A percentile compares a stretch with the other conserved stretches of the same genome.
Evolutionary conservation across 2,888 invertebrate genomes (phyloP).

Genomic region (Pandemis cinnamomeana): DNA sequence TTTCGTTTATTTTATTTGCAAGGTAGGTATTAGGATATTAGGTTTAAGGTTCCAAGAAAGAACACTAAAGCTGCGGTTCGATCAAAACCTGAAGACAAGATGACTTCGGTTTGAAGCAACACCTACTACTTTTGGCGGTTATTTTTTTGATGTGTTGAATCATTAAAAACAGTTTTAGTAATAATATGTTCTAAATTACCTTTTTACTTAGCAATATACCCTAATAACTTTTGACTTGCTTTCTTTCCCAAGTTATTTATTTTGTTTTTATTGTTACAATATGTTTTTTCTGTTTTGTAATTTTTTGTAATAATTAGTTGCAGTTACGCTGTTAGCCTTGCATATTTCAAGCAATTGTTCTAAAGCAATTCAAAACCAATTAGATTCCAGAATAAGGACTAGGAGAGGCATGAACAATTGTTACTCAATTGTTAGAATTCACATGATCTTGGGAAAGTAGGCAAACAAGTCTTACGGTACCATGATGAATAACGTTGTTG

Average conservation of each 20-base stretch:
- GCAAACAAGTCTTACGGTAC: background rate
- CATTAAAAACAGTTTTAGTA: background rate
- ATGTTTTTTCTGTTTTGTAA: background rate
- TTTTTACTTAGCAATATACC: background rate
- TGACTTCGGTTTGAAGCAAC: background rate
- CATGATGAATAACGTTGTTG: constrained; percentile 11
- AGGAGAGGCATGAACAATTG: background rate
- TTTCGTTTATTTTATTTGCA: constrained; percentile 26
- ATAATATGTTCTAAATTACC: constrained; percentile 1
- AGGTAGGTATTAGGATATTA: constrained; percentile 31
- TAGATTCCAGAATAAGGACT: background rate
- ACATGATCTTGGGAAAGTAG: constrained; percentile 12
- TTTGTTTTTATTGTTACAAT: background rate
- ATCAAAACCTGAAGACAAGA: background rate
- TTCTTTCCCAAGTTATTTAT: constrained; percentile 17
- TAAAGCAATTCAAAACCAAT: background rate
- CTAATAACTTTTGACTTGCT: background rate
- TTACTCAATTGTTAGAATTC: background rate
- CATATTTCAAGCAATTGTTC: background rate
- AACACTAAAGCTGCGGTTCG: background rate
- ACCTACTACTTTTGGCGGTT: background rate
- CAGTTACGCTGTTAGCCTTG: no score
- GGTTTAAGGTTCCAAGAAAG: background rate
- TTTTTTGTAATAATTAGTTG: background rate
- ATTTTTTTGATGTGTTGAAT: background rate